phyloP scores from a whole-genome alignment of 1,140 invertebrate genomes.

The Acromyrmex echinatior region DNA sequence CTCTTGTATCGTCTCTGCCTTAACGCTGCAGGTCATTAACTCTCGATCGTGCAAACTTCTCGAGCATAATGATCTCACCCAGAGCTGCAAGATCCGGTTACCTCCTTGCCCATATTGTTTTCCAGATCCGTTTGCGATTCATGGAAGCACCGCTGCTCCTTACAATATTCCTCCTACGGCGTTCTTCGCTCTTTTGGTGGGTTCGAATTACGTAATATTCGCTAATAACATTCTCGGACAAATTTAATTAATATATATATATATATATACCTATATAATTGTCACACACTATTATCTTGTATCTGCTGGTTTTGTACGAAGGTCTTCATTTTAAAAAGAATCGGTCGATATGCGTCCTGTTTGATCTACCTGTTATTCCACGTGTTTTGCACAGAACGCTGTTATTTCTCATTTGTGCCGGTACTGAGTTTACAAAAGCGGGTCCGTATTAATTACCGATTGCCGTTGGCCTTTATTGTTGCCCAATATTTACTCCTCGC shows the following conservation, averaged over 20 bases:
- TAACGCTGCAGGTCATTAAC: constrained; percentile 72
- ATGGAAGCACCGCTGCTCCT: constrained; percentile 54
- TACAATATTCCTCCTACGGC: constrained; percentile 46
- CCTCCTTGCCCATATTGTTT: constrained; percentile 65
- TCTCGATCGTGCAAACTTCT: constrained; percentile 74
- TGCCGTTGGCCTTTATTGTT: constrained; percentile 79
- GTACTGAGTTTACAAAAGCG: constrained; percentile 55
- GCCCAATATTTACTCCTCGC: constrained; percentile 79
- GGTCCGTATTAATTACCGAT: constrained; percentile 63
- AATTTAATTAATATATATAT: neutral
- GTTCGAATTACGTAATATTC: constrained; percentile 59
- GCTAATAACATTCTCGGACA: constrained; percentile 5
- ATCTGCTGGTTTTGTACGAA: neutral
- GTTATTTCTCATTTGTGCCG: constrained; percentile 62
- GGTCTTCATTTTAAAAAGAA: constrained; percentile 26
- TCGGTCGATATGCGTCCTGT: constrained; percentile 35
- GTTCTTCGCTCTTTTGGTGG: constrained; percentile 51
- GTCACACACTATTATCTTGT: too few species aligned
- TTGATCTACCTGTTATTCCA: constrained; percentile 44
- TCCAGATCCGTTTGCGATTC: constrained; percentile 64
- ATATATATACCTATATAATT: too few species aligned
- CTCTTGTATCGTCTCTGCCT: constrained; percentile 33
- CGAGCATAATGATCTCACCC: constrained; percentile 71
- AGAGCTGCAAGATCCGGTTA: constrained; percentile 75
- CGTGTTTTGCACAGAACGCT: constrained; percentile 49